These are phyloP conservation scores for Drosophila robusta DNA, from an alignment of 2,888 invertebrate species.

Conservation along the genomic window DNA sequence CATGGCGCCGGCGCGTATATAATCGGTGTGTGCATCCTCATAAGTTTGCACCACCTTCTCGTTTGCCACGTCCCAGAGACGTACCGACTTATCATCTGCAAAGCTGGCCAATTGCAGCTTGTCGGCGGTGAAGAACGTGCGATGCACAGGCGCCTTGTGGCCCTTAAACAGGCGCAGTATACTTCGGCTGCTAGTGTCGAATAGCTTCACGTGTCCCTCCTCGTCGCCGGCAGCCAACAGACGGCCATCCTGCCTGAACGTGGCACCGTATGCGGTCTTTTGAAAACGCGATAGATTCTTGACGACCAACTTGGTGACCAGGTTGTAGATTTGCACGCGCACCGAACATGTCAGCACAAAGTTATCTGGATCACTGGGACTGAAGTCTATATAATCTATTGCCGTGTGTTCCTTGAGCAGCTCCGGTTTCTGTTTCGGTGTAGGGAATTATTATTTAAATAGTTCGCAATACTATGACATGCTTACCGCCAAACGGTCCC, in stretches of 20 bases:
- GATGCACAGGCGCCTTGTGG: conserved; percentile 91
- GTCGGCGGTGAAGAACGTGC: conserved; percentile 92
- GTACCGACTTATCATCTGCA: conserved; percentile 95
- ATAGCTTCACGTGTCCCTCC: conserved; percentile 93
- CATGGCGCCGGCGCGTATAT: conserved; percentile 93
- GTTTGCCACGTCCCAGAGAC: conserved; percentile 96
- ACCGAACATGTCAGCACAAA: conserved; percentile 97
- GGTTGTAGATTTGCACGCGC: conserved; percentile 94
- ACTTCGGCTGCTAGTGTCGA: conserved; percentile 93
- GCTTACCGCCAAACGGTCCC: conserved; percentile 94
- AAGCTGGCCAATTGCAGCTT: conserved; percentile 93
- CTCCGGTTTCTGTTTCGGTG: conserved; percentile 89
- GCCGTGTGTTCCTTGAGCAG: conserved; percentile 96
- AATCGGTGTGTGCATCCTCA: conserved; percentile 89
- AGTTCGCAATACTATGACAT: background rate
- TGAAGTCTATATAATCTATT: conserved; percentile 96
- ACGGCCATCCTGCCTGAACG: conserved; percentile 92
- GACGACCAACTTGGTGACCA: conserved; percentile 92
- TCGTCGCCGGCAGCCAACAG: conserved; percentile 96
- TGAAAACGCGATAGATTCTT: conserved; percentile 93
- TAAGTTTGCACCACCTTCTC: conserved; percentile 90
- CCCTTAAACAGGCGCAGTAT: conserved; percentile 94
- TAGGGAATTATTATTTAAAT: background rate
- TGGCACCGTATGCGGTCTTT: conserved; percentile 93
- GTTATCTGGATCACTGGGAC: conserved; percentile 94